Conservation (phyloP, 2,113 vertebrate species). For the Deroptyus accipitrinus region DNA sequence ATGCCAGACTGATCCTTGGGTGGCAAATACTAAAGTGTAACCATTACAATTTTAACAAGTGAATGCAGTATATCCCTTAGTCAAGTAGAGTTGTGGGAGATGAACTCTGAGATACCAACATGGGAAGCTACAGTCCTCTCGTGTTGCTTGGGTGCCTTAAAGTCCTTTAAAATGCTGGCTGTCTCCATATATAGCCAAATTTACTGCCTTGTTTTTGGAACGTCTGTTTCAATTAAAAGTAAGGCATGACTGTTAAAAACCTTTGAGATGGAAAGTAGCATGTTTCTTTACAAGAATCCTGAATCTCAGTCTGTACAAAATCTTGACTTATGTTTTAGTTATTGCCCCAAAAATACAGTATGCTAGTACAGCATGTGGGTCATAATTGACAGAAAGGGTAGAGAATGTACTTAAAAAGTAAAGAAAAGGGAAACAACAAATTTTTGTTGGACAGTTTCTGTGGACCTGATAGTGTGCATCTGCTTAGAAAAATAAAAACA, state of each 20-base stretch:
- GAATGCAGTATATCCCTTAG: not conserved
- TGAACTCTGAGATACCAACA: not conserved
- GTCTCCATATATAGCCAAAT: not conserved
- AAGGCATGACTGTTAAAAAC: not conserved
- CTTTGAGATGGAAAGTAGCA: not conserved
- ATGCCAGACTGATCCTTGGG: not conserved
- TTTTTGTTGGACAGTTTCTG: not conserved
- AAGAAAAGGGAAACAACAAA: not conserved
- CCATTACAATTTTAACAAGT: not conserved
- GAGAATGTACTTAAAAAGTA: not conserved
- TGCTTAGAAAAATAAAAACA: not conserved
- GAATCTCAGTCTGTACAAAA: not conserved
- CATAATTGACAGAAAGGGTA: not conserved
- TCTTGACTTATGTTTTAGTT: not conserved
- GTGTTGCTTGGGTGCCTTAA: not conserved
- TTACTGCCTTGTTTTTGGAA: not conserved
- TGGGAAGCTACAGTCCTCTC: not conserved
- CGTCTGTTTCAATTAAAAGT: not conserved
- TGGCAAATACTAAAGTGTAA: not conserved
- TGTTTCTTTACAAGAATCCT: not conserved
- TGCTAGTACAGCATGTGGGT: not conserved
- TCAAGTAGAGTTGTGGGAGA: not conserved
- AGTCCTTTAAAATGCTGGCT: not conserved
- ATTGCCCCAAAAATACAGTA: not conserved
- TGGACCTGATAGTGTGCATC: not conserved